Evolutionary conservation across 30 jellyfish, hydroid and myxozoan species (phyloP).

Genomic region (Catostylus mosaicus): DNA sequence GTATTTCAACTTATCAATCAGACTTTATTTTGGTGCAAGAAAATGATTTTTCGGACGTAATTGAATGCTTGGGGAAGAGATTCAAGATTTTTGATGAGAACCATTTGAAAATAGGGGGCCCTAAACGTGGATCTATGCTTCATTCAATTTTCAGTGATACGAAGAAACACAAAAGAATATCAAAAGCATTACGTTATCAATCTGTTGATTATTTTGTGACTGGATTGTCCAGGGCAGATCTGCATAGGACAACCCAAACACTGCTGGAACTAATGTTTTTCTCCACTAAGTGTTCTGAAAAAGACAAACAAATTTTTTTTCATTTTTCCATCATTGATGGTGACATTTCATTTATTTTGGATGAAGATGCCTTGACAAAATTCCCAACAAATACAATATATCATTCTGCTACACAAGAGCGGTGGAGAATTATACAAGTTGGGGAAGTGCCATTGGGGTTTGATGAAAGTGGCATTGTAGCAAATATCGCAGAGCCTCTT

Average conservation of each 20-base stretch:
- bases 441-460: constrained; percentile 94
- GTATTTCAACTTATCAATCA: constrained; percentile 97
- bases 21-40: constrained; percentile 95
- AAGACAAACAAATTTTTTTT: constrained; percentile 54
- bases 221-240: constrained; percentile 82
- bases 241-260: constrained; percentile 70
- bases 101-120: constrained; percentile 73
- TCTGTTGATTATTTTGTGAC: constrained; percentile 72
- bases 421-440: constrained; percentile 84
- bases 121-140: constrained; percentile 54
- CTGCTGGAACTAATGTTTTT: constrained; percentile 89
- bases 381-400: constrained; percentile 84
- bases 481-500: constrained; percentile 95
- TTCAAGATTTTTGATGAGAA: constrained; percentile 92
- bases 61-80: constrained; percentile 69
- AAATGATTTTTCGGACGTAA: constrained; percentile 54
- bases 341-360: constrained; percentile 89
- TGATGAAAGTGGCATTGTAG: constrained; percentile 96
- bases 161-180: constrained; percentile 10
- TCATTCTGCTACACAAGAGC: constrained; percentile 78
- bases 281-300: constrained; percentile 5
- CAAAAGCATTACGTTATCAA: constrained; percentile 29
- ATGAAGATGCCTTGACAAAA: constrained; percentile 70
- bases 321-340: constrained; percentile 90
- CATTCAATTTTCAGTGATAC: constrained; percentile 22